These are phyloP conservation scores for Zoanthus sociatus DNA, from an alignment of 92 coral and sea anemone species.

Conservation along the genomic window DNA sequence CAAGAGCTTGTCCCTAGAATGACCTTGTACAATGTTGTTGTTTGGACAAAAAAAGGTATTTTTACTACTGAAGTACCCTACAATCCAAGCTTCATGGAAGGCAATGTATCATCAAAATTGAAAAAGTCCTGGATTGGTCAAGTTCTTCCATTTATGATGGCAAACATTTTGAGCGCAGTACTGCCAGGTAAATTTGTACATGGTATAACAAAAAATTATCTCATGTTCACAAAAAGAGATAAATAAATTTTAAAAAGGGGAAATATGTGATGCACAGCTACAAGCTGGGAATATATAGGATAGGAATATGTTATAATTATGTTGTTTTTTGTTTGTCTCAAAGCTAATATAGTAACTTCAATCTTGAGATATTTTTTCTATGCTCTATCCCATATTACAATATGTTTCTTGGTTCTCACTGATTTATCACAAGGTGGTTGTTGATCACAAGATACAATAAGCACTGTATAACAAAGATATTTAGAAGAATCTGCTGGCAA, in stretches of 20 bases:
- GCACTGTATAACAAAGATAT: slow-evolving; percentile 46
- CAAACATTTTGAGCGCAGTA: slow-evolving; percentile 1
- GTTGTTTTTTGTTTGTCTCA: too few species aligned
- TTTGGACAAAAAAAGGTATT: slow-evolving; percentile 70
- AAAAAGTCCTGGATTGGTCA: slow-evolving; percentile 60
- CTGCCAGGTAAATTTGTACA: too few species aligned
- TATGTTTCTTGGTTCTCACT: neutral
- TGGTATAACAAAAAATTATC: too few species aligned
- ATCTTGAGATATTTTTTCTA: too few species aligned
- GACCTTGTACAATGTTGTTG: slow-evolving; percentile 60
- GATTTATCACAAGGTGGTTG: slow-evolving; percentile 47
- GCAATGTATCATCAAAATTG: slow-evolving; percentile 50
- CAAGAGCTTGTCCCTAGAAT: slow-evolving; percentile 71
- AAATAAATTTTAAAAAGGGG: too few species aligned
- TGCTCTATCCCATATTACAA: too few species aligned
- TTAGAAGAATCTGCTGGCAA: slow-evolving; percentile 25
- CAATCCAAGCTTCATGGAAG: slow-evolving; percentile 63
- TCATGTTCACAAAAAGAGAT: too few species aligned
- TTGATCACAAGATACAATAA: slow-evolving; percentile 49
- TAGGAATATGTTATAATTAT: too few species aligned
- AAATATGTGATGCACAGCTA: too few species aligned
- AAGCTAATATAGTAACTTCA: too few species aligned
- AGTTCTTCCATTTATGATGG: slow-evolving; percentile 60
- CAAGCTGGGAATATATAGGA: too few species aligned
- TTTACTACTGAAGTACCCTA: slow-evolving; percentile 59